A percentile compares a stretch with the other conserved stretches of the same genome.
phyloP scores from a whole-genome alignment of 2,888 invertebrate genomes.

The Gymnoscelis rufifasciata region DNA sequence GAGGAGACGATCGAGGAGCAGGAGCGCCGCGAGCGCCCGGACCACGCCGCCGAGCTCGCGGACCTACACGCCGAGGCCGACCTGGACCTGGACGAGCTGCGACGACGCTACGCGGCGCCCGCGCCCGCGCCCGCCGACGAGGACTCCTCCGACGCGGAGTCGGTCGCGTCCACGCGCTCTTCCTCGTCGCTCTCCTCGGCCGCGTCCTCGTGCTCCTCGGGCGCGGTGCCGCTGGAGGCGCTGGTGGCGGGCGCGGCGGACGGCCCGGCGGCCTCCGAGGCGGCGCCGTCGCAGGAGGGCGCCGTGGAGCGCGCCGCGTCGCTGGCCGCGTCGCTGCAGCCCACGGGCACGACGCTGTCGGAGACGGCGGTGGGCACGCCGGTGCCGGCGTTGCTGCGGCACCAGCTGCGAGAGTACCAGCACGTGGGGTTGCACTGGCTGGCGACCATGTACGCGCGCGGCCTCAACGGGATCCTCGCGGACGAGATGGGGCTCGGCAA shows the following conservation, averaged over 20 bases:
- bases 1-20: conserved; percentile 81
- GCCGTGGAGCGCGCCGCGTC: conserved; percentile 93
- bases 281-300: not conserved
- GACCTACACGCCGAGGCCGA: conserved; percentile 89
- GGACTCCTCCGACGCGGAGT: conserved; percentile 27
- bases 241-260: conserved; percentile 26
- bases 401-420: conserved; percentile 95
- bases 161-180: conserved; percentile 31
- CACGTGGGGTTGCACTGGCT: conserved; percentile 98
- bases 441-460: conserved; percentile 96
- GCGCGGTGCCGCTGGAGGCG: conserved; percentile 34
- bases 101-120: conserved; percentile 82
- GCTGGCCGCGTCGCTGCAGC: conserved; percentile 97
- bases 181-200: conserved; percentile 31
- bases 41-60: conserved; percentile 83
- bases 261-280: too few relatives aligned
- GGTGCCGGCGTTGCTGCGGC: conserved; percentile 95
- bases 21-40: conserved; percentile 82
- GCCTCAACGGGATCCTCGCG: conserved; percentile 96
- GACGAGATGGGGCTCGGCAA: conserved; percentile 99
- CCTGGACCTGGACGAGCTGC: conserved; percentile 88
- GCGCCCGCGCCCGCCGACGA: conserved; percentile 21
- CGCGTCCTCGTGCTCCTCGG: conserved; percentile 30
- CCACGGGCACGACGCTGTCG: conserved; percentile 97
- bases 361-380: conserved; percentile 95